These are phyloP conservation scores for Coilia nasus DNA, from an alignment of 2,797 vertebrate species.

Conservation along the genomic window DNA sequence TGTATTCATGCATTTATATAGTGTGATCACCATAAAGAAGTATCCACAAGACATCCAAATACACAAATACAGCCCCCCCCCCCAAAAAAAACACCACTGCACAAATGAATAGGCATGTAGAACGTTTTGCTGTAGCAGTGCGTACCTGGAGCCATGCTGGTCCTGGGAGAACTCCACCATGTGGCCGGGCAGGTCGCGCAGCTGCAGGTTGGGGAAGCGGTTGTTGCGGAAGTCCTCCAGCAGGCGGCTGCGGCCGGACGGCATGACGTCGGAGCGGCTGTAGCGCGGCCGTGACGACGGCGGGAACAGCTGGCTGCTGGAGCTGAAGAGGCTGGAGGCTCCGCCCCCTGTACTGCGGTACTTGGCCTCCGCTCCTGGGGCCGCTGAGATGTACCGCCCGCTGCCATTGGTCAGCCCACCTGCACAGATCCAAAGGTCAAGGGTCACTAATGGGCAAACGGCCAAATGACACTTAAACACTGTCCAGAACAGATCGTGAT, in stretches of 20 bases:
- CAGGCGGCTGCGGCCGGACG: slow-evolving; percentile 91
- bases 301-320: slow-evolving; percentile 96
- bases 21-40: too few relatives aligned
- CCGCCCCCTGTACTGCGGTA: slow-evolving; percentile 86
- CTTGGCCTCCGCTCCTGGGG: slow-evolving; percentile 95
- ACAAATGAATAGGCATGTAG: too few relatives aligned
- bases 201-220: slow-evolving; percentile 96
- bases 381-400: slow-evolving; percentile 96
- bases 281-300: slow-evolving; percentile 92
- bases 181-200: slow-evolving; percentile 94
- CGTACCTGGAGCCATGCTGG: slow-evolving; percentile 93
- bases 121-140: too few relatives aligned
- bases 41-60: too few relatives aligned
- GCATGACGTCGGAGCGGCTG: slow-evolving; percentile 95
- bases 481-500: too few relatives aligned
- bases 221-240: slow-evolving; percentile 98
- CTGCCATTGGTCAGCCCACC: slow-evolving; percentile 97
- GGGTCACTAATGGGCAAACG: neutral
- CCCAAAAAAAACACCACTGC: too few relatives aligned
- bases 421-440: neutral
- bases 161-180: slow-evolving; percentile 99
- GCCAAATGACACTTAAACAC: too few relatives aligned
- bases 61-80: too few relatives aligned
- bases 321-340: slow-evolving; percentile 95
- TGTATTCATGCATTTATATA: too few relatives aligned